Conservation (phyloP, 2,113 vertebrate species). For the Pogonocichla stellata region DNA sequence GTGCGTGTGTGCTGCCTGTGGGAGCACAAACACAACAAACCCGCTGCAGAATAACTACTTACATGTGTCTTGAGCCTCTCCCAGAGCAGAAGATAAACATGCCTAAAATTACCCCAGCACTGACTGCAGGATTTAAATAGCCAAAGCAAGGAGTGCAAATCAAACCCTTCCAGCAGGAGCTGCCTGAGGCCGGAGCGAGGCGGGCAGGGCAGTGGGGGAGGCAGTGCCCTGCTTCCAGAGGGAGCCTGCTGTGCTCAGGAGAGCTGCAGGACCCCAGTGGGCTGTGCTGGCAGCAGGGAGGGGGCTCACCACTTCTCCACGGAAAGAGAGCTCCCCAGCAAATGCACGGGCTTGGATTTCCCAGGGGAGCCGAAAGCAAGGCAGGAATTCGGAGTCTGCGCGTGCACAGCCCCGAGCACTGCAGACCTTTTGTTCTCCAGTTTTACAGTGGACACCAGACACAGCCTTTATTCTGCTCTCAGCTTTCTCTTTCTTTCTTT, state of each 20-base stretch:
- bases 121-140: background rate
- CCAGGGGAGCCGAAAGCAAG: background rate
- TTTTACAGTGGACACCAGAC: conserved; percentile 35
- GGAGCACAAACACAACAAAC: conserved; percentile 10
- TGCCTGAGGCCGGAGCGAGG: background rate
- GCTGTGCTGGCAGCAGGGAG: background rate
- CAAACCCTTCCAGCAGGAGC: background rate
- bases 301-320: background rate
- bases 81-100: conserved; percentile 29
- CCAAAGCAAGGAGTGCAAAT: background rate
- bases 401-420: background rate
- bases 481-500: conserved; percentile 23
- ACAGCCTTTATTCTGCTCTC: conserved; percentile 22
- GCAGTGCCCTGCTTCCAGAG: background rate
- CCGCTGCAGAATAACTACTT: background rate
- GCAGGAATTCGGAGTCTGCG: conserved; percentile 21
- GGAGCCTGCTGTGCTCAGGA: background rate
- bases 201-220: background rate
- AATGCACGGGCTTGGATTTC: background rate
- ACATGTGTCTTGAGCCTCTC: background rate
- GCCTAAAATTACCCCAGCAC: background rate
- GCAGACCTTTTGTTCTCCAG: conserved; percentile 61
- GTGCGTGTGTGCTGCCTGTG: background rate
- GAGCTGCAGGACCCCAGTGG: background rate
- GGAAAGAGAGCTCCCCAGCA: background rate